These are phyloP conservation scores for Prosopocoilus inquinatus DNA, from an alignment of 2,888 invertebrate genomes.

Conservation along the genomic window DNA sequence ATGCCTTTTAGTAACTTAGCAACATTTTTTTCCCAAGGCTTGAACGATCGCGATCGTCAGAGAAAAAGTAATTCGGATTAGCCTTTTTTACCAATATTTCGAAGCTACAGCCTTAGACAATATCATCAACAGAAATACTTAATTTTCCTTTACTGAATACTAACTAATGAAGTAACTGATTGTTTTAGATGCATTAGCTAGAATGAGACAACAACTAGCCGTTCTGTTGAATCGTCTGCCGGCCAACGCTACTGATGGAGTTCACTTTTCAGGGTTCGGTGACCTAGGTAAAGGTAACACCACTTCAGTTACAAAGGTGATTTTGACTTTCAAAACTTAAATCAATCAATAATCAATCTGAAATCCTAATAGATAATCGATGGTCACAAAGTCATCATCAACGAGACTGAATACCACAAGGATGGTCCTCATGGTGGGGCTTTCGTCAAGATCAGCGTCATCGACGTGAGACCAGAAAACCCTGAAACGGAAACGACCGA, in stretches of 20 bases:
- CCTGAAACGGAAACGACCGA: slow-evolving; percentile 27
- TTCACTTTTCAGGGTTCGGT: slow-evolving; percentile 3
- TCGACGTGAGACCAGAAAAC: slow-evolving; percentile 16
- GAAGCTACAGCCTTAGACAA: too few relatives aligned
- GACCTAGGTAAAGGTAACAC: slow-evolving; percentile 48
- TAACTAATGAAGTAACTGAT: too few relatives aligned
- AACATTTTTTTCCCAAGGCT: too few relatives aligned
- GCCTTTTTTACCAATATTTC: too few relatives aligned
- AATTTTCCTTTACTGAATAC: too few relatives aligned
- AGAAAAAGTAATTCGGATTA: too few relatives aligned
- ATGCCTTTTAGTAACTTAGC: too few relatives aligned
- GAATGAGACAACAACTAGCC: too few relatives aligned
- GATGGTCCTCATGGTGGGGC: slow-evolving; percentile 21
- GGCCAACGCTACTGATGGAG: neutral
- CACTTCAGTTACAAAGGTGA: slow-evolving; percentile 48
- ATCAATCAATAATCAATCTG: neutral
- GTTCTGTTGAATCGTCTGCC: too few relatives aligned
- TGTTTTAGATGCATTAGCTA: too few relatives aligned
- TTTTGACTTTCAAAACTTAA: neutral
- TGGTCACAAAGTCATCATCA: slow-evolving; percentile 56
- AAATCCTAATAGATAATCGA: slow-evolving; percentile 55
- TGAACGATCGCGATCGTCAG: too few relatives aligned
- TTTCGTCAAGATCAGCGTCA: slow-evolving; percentile 17
- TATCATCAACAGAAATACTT: too few relatives aligned
- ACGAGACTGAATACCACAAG: slow-evolving; percentile 55